Evolutionary conservation across 2,888 invertebrate species (phyloP), one percentile per base, ranked within the genome.

Genomic region (Willowsia nigromaculata): DNA sequence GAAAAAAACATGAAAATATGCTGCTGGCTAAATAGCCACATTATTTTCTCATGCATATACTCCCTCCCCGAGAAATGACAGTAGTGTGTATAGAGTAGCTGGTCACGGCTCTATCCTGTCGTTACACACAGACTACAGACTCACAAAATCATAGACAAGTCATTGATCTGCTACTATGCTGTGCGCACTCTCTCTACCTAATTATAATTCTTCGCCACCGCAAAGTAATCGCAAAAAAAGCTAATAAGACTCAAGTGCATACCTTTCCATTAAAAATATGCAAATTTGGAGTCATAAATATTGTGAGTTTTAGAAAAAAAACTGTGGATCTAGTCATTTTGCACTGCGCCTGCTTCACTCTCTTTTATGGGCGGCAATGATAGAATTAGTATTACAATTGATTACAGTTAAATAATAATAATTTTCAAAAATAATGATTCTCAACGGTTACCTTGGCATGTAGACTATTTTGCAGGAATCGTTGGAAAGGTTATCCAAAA

Each of bases 161-260:
- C 80, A 80, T 59, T 80, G 80, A 80, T 80, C 80, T 80, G 53
- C 33, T 27, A 11, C 25, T 74, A 33, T 40, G 18, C 13, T 15
- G 40, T 1, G 3, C n/a, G n/a, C 18, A 18, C 18, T 9, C 9
- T 18, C 43, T 27, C n/a, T 50, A 2, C 80, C 56, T 80, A 37
- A 80, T 80, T 80, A 59, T 80, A 33, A 59, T 80, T 80, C 80
- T 18, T 40, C 37, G 25, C 80, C 76, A 50, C 53, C 30, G 30
- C 33, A 27, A 30, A 80, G 9, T 7, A 37, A 56, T 74, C 25
- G 53, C 78, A n/a, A 56, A 80, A n/a, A 33, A 40, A 27, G 33
- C 30, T 50, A 76, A 76, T 30, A 50, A 76, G 50, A 76, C 76
- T 6, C 25, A 18, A 22, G 22, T 40, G 78, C 78, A 76, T 76